Percentiles rank a stretch among this genome's conserved stretches.
phyloP scores from a whole-genome alignment of 2,888 invertebrate genomes.

The Drosophila quasianomalipes region DNA sequence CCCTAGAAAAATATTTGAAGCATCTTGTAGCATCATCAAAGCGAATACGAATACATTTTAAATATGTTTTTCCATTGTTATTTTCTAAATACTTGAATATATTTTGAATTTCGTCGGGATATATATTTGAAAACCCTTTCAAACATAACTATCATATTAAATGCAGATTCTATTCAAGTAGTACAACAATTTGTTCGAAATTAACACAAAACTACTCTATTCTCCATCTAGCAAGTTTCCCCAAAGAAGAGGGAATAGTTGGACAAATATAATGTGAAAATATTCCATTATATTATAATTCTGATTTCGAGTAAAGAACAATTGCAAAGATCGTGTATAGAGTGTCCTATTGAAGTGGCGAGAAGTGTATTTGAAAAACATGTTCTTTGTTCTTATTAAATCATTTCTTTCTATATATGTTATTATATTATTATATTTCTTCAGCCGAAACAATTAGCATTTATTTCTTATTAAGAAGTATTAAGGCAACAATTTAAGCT shows the following conservation, averaged over 20 bases:
- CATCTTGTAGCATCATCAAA: not conserved
- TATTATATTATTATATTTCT: too few relatives aligned
- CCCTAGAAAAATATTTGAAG: not conserved
- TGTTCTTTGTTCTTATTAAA: accelerated
- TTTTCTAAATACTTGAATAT: not conserved
- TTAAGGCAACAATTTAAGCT: slow-evolving; percentile 8
- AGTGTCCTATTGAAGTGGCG: accelerated
- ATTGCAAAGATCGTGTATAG: not conserved
- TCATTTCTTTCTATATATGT: not conserved
- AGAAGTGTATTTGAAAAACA: not conserved
- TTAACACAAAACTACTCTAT: accelerated
- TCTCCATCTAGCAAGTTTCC: accelerated
- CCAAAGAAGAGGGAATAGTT: not conserved
- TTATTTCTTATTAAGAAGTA: not conserved
- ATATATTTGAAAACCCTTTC: not conserved
- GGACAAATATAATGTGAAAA: not conserved
- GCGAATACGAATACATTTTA: not conserved
- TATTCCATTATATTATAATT: not conserved
- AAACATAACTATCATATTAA: not conserved
- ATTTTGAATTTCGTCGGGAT: not conserved
- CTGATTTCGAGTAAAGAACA: not conserved
- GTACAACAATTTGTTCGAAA: not conserved
- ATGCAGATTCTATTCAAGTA: not conserved
- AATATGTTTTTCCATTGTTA: not conserved
- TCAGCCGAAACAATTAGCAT: not conserved